Evolutionary conservation across 2,888 invertebrate species (phyloP), one percentile per base, ranked within the genome.

Genomic region (Cheilosia grossa): DNA sequence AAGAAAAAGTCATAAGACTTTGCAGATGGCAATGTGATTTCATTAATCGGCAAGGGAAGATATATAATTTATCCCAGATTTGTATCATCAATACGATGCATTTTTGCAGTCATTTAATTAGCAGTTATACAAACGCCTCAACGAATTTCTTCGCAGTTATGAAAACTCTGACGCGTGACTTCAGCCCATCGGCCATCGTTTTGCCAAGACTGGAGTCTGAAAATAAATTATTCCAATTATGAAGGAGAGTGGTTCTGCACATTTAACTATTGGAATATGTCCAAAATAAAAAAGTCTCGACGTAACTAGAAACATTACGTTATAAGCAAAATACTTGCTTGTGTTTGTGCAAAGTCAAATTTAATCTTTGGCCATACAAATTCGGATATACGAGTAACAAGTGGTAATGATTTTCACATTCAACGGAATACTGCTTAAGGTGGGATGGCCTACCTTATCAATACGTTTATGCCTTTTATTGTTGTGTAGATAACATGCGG

Each of bases 191-290:
- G 44, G 7, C 44, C 44, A 44, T 7, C 15, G 17, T 44, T 44
- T 44, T 44, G 44, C 44, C 44, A 44, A 44, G 42, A 44, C 15
- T 44, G 42, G 42, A 44, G 15, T 44, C 6, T 44, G 42, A n/a
- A 44, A 44, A 15, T 44, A 44, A 44, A 44, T 44, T 44, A 17
- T 44, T 44, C 17, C 44, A 44, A 7, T 44, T 44, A 15, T 2
- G 44, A 44, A 44, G 17, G n/a, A 15, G n/a, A 2, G 44, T 2
- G 1, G 42, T 6, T 44, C 15, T 17, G 6, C n/a, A n/a, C 2
- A 17, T n/a, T 44, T 44, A 2, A 44, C 17, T 7, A 44, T 44
- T 44, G 7, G 44, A 44, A 44, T n/a, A n/a, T 44, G n/a, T 17
- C 7, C 6, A 17, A 17, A 44, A 44, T 44, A 17, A 44, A 17